These are phyloP conservation scores for Theodoxus fluviatilis DNA, from an alignment of 2,888 invertebrate species.

Conservation along the genomic window DNA sequence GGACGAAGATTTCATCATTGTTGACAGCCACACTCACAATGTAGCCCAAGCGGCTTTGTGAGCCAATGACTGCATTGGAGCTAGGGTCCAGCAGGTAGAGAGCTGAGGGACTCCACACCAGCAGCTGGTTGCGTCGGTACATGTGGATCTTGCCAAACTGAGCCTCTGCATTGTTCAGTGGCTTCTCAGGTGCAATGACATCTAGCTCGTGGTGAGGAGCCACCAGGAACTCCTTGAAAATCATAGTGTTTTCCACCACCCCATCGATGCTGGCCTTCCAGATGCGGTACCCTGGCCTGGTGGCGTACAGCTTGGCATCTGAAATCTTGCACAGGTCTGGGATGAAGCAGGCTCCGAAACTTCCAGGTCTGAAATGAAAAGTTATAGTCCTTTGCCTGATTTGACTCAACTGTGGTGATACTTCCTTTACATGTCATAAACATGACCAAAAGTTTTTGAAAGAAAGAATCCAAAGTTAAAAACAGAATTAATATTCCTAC, in stretches of 20 bases:
- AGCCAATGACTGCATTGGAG: conserved; percentile 73
- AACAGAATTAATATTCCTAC: neutral
- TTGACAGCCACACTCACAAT: conserved; percentile 63
- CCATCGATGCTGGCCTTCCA: conserved; percentile 83
- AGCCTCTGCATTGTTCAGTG: conserved; percentile 41
- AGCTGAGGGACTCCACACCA: conserved; percentile 77
- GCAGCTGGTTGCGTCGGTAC: conserved; percentile 77
- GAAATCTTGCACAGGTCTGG: conserved; percentile 68
- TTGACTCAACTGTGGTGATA: too few species aligned
- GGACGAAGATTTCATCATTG: conserved; percentile 74
- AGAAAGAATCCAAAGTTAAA: too few species aligned
- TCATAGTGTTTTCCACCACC: conserved; percentile 81
- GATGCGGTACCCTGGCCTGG: conserved; percentile 82
- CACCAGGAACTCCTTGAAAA: conserved; percentile 75
- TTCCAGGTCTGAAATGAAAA: conserved; percentile 69
- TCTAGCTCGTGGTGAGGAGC: conserved; percentile 41
- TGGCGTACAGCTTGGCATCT: conserved; percentile 74
- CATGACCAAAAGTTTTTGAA: too few species aligned
- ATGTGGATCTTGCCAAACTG: conserved; percentile 74
- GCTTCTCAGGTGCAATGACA: conserved; percentile 31
- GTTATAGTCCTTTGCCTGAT: too few species aligned
- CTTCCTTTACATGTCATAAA: too few species aligned
- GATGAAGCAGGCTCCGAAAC: conserved; percentile 73
- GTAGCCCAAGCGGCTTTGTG: conserved; percentile 71
- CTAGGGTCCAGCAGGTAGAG: conserved; percentile 80